phyloP scores from a whole-genome alignment of 2,888 invertebrate species.

The Patella caerulea region DNA sequence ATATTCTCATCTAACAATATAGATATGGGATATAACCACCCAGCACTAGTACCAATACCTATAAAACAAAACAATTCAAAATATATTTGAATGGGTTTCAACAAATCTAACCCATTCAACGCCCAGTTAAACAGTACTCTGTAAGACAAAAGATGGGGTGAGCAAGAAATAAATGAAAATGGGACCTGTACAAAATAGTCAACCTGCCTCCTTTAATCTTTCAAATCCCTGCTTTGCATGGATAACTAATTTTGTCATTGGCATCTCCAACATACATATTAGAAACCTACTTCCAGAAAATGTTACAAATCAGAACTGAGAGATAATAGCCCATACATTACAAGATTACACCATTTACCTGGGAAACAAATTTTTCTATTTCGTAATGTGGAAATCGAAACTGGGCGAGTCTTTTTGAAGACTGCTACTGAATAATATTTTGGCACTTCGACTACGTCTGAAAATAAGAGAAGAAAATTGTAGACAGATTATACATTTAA shows the following conservation, averaged over 20 bases:
- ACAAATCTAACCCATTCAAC: no score
- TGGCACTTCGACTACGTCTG: conserved; percentile 42
- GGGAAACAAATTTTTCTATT: conserved; percentile 90
- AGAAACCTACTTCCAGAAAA: no score
- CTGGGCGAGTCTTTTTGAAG: conserved; percentile 69
- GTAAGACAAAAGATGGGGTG: no score
- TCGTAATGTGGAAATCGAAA: conserved; percentile 77
- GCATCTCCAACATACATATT: no score
- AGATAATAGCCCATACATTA: no score
- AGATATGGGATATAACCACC: conserved; percentile 93
- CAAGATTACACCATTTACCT: conserved; percentile 43
- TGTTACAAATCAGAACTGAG: no score
- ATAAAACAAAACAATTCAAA: conserved; percentile 25
- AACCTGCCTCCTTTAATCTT: no score
- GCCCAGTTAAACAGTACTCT: no score
- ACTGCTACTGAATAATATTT: conserved; percentile 86
- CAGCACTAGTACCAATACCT: conserved; percentile 91
- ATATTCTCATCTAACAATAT: conserved; percentile 84
- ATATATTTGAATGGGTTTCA: not conserved
- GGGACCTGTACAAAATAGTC: no score
- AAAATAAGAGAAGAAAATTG: conserved; percentile 21
- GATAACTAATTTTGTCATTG: no score
- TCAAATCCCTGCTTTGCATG: no score
- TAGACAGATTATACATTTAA: not conserved
- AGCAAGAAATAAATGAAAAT: no score